Evolutionary conservation across 2,797 vertebrate genomes (phyloP).

Genomic region (Catharus ustulatus): DNA sequence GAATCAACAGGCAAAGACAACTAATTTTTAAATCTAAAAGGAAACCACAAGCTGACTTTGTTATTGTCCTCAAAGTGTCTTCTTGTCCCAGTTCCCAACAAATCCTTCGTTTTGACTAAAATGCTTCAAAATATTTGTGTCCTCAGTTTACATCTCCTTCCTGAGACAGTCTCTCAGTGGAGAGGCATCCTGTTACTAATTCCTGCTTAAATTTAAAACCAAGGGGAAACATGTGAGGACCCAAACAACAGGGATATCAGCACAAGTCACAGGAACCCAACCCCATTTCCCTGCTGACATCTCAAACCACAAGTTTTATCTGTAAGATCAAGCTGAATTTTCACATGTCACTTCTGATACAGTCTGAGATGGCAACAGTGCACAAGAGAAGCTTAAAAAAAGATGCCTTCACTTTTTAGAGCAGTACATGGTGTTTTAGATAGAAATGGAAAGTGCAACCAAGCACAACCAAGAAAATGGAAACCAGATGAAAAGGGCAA

Average conservation of each 20-base stretch:
- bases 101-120: slow-evolving; percentile 54
- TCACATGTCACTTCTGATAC: background rate
- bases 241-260: background rate
- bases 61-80: slow-evolving; percentile 33
- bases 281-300: background rate
- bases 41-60: slow-evolving; percentile 49
- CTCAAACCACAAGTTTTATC: background rate
- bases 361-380: background rate
- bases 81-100: slow-evolving; percentile 36
- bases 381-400: background rate
- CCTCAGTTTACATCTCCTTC: slow-evolving; percentile 53
- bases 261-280: background rate
- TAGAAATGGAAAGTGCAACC: background rate
- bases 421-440: background rate
- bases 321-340: background rate
- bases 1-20: slow-evolving; percentile 37
- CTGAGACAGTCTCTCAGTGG: slow-evolving; percentile 72
- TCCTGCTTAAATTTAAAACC: slow-evolving; percentile 44
- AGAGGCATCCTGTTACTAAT: slow-evolving; percentile 63
- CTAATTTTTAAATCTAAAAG: slow-evolving; percentile 42
- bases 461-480: background rate
- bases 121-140: slow-evolving; percentile 63
- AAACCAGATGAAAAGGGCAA: background rate
- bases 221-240: background rate
- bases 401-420: background rate